Conservation (phyloP, 1,140 invertebrate genomes). For the Brachionus plicatilis region DNA sequence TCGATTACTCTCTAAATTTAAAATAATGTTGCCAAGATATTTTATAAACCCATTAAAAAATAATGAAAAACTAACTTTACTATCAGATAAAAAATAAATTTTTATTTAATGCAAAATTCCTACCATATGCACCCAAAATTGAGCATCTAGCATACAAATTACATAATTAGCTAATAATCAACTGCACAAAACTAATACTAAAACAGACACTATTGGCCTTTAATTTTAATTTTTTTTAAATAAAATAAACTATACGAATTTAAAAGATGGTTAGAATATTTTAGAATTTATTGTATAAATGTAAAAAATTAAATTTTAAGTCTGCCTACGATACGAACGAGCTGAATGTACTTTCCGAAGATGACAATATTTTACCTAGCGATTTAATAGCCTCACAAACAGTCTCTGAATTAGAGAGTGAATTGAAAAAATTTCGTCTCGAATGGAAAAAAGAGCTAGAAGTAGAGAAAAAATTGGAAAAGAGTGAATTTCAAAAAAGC, state of each 20-base stretch:
- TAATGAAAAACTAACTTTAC: not conserved
- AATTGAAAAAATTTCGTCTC: constrained; percentile 11
- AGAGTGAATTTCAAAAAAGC: not conserved
- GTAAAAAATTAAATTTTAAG: constrained; percentile 18
- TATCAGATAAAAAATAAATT: not conserved
- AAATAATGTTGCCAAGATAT: not conserved
- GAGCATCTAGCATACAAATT: not conserved
- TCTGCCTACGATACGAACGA: not conserved
- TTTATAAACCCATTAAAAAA: not conserved
- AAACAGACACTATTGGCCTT: not conserved
- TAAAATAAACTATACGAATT: not conserved
- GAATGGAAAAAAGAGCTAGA: constrained; percentile 38
- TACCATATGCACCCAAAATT: not conserved
- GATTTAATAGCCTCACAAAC: constrained; percentile 2
- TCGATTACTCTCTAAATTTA: not conserved
- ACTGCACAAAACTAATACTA: not conserved
- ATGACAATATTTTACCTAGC: not conserved
- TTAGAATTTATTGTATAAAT: not conserved
- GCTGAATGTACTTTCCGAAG: not conserved
- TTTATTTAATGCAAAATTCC: not conserved
- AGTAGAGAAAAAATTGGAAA: not conserved
- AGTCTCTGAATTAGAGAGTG: not conserved
- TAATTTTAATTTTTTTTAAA: not conserved
- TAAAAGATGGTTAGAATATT: constrained; percentile 14
- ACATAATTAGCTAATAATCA: not conserved